Evolutionary conservation across 1,140 invertebrate species (phyloP).

Genomic region (Euwallacea fornicatus): DNA sequence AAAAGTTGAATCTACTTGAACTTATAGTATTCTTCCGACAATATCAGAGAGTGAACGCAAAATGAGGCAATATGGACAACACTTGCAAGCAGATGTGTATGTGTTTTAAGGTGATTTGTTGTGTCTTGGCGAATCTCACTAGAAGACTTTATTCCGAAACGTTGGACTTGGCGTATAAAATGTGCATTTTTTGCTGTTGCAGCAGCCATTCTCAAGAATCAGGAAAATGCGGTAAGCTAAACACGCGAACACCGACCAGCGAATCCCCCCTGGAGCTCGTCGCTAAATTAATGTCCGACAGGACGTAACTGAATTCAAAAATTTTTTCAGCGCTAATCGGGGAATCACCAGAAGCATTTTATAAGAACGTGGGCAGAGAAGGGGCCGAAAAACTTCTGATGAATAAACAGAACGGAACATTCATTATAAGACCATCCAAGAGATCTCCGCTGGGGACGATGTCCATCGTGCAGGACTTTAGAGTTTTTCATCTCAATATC

Average conservation of each 20-base stretch:
- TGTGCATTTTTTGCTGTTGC: constrained; percentile 40
- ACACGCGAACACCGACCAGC: neutral
- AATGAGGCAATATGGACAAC: constrained; percentile 26
- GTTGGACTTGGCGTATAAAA: constrained; percentile 34
- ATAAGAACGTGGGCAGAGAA: constrained; percentile 47
- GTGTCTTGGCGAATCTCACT: constrained; percentile 39
- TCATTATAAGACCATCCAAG: constrained; percentile 50
- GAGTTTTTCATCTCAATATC: constrained; percentile 50
- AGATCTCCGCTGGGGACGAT: constrained; percentile 45
- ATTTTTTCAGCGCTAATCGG: constrained; percentile 29
- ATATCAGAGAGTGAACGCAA: neutral
- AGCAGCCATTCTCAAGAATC: neutral
- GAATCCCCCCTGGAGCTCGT: no score
- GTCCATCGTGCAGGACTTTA: constrained; percentile 47
- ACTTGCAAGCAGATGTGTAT: constrained; percentile 34
- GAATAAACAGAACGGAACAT: constrained; percentile 48
- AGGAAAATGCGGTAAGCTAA: constrained; percentile 10
- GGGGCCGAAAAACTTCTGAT: constrained; percentile 45
- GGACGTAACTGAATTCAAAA: neutral
- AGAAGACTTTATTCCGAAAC: constrained; percentile 32
- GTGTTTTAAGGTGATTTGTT: constrained; percentile 42
- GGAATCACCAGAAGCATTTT: constrained; percentile 43
- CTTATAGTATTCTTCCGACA: neutral
- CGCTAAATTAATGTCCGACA: neutral
- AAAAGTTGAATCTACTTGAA: constrained; percentile 15